A percentile compares a stretch with the other conserved stretches of the same genome.
phyloP scores from a whole-genome alignment of 2,113 vertebrate species.

The Antechinus stuartii region DNA sequence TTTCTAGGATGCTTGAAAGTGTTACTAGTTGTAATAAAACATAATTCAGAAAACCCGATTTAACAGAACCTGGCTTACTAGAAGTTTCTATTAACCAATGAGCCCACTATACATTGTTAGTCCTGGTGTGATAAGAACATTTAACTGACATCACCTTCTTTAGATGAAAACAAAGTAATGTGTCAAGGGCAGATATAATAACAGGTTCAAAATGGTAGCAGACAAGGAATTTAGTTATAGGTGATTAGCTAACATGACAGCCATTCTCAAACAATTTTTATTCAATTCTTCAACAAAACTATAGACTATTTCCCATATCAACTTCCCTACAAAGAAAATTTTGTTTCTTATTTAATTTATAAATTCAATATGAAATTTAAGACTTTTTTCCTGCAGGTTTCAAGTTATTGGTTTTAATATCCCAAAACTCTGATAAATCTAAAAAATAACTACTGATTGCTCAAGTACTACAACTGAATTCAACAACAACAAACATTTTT shows the following conservation, averaged over 20 bases:
- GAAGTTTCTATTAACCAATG: not conserved
- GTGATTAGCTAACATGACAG: not conserved
- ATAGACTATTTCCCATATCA: not conserved
- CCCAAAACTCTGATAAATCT: not conserved
- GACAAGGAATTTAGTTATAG: not conserved
- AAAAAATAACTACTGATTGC: not conserved
- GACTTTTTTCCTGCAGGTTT: not conserved
- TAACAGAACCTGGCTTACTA: not conserved
- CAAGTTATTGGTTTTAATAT: not conserved
- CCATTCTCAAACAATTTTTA: not conserved
- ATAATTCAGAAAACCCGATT: not conserved
- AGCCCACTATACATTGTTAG: not conserved
- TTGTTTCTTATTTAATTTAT: slow-evolving; percentile 13
- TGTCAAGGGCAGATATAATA: not conserved
- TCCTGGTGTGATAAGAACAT: not conserved
- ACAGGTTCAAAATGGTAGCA: not conserved
- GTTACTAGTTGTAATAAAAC: slow-evolving; percentile 22
- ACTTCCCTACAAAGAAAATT: slow-evolving; percentile 19
- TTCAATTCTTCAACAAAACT: not conserved
- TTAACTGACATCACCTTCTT: not conserved
- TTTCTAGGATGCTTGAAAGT: not conserved
- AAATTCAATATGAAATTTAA: not conserved
- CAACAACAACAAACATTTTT: not conserved
- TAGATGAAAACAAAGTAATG: not conserved
- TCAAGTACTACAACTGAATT: not conserved